phyloP scores from a whole-genome alignment of 2,797 vertebrate genomes.

The Sebastolobus alascanus region DNA sequence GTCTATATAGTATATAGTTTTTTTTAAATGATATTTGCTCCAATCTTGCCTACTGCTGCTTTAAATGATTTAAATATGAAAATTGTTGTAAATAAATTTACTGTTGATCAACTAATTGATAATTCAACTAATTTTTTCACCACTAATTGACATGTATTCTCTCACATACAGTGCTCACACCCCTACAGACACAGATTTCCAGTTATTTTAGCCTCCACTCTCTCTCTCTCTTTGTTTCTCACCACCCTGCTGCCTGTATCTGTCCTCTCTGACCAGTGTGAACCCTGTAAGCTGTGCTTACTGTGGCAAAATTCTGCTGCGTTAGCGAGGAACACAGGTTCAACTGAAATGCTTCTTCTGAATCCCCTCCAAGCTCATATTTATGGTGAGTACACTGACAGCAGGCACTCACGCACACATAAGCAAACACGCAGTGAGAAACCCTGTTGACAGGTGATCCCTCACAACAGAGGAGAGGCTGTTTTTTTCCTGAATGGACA shows the following conservation, averaged over 20 bases:
- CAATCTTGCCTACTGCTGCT: too few species aligned
- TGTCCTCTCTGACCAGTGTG: conserved; percentile 33
- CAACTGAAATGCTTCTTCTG: conserved; percentile 45
- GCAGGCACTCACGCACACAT: conserved; percentile 3
- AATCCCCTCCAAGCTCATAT: conserved; percentile 60
- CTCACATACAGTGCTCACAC: background rate
- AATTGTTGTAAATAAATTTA: background rate
- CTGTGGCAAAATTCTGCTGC: conserved; percentile 56
- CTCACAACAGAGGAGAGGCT: conserved; percentile 40
- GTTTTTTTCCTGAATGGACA: conserved; percentile 46
- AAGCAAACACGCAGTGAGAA: conserved; percentile 26
- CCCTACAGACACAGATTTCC: background rate
- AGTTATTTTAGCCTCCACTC: conserved; percentile 2
- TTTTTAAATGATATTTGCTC: too few species aligned
- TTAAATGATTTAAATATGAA: too few species aligned
- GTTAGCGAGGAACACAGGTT: conserved; percentile 28
- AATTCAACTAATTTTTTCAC: background rate
- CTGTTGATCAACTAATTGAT: background rate
- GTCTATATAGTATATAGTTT: too few species aligned
- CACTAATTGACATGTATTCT: background rate
- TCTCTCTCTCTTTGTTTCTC: background rate
- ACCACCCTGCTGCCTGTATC: background rate
- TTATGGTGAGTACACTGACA: conserved; percentile 39
- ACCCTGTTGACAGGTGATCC: conserved; percentile 57
- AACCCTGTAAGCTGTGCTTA: conserved; percentile 42